Evolutionary conservation across 1,140 invertebrate genomes (phyloP), one percentile per base, ranked within the genome.

Genomic region (Drosophila eugracilis): DNA sequence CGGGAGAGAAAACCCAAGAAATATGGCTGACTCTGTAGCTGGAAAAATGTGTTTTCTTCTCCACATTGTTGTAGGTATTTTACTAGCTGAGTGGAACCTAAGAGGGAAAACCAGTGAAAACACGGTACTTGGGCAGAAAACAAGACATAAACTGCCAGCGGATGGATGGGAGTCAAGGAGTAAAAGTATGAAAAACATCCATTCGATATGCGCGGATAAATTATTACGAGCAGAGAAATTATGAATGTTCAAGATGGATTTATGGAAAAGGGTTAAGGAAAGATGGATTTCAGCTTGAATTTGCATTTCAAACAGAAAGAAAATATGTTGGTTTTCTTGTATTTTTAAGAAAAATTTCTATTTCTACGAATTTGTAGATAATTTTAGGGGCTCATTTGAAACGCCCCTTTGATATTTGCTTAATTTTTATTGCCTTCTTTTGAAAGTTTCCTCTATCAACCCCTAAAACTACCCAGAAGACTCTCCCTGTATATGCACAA

Each of bases 141-240:
- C 70, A 74, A 74, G 70, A 37, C 59, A 74, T 66, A 75, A 74
- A 74, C 30, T 32, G 24, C 12, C 17, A 52, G 30, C 69, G n/a
- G n/a, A n/a, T 57, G 24, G 49, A 50, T 17, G 32, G 49, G 45
- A 74, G 47, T 37, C 48, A 24, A 54, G 48, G 39, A 53, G 48
- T 71, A 73, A 71, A 39, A 47, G 57, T 54, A 36, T 63, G 32
- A 74, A 63, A 63, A 32, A 42, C 44, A 42, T 30, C 42, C 58
- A 70, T 66, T 39, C 36, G 49, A 72, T 48, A 62, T 73, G 39
- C 21, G 12, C 6, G 7, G 41, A 52, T 52, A 53, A 69, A 67
- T 45, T 53, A 41, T 69, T 24, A 17, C 34, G 6, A 52, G 30
- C 19, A 72, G 14, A 72, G 36, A 32, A 62, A 28, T 39, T 54